Evolutionary conservation across 1,140 invertebrate genomes (phyloP).

Genomic region (Zophobas atratus): DNA sequence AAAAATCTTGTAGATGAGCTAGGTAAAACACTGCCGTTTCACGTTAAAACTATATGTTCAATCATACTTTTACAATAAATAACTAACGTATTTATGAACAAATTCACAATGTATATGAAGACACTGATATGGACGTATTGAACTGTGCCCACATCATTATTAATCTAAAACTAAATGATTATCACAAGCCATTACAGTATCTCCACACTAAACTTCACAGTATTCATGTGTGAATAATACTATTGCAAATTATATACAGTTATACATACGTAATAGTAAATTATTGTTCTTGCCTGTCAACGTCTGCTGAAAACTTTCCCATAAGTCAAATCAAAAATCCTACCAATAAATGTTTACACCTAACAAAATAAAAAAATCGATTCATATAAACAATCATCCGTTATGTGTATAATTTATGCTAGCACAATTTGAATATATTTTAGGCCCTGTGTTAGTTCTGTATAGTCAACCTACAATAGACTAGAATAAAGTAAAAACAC

Average conservation of each 20-base stretch:
- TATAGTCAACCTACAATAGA: constrained; percentile 39
- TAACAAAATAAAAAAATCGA: constrained; percentile 8
- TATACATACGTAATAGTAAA: constrained; percentile 12
- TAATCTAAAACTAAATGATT: constrained; percentile 29
- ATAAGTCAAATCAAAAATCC: constrained; percentile 13
- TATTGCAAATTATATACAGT: constrained; percentile 12
- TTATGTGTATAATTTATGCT: neutral
- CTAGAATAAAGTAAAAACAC: constrained; percentile 42
- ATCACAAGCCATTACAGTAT: constrained; percentile 41
- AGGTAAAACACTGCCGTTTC: neutral
- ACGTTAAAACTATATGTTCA: neutral
- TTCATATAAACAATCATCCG: neutral
- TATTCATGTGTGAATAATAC: constrained; percentile 28
- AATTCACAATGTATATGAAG: constrained; percentile 31
- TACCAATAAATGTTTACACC: neutral
- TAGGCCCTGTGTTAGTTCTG: constrained; percentile 36
- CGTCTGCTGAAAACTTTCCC: neutral
- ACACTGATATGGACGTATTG: constrained; percentile 36
- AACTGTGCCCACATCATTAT: constrained; percentile 8
- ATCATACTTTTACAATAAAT: constrained; percentile 19
- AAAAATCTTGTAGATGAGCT: neutral
- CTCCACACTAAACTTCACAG: constrained; percentile 22
- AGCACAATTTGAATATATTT: constrained; percentile 19
- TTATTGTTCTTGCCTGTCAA: constrained; percentile 5
- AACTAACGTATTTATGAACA: constrained; percentile 19